These are phyloP conservation scores for Pristionchus pacificus DNA, from an alignment of 1,140 invertebrate species.

Conservation along the genomic window DNA sequence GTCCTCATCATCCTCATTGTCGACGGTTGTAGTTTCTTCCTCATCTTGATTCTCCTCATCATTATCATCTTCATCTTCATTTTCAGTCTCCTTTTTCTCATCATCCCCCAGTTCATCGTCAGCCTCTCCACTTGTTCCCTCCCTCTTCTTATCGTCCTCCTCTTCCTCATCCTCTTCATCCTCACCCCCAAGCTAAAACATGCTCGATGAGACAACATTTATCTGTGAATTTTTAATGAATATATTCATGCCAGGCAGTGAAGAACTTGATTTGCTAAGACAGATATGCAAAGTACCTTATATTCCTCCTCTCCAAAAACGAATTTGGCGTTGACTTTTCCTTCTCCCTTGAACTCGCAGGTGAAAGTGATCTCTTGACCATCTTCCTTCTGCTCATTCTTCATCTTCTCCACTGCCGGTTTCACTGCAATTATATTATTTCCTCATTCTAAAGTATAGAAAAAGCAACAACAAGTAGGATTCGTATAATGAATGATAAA, in stretches of 20 bases:
- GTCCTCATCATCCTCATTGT: conserved; percentile 3
- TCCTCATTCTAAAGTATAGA: neutral
- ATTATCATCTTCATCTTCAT: neutral
- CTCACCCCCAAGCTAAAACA: too few species aligned
- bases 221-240: too few species aligned
- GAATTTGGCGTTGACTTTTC: conserved; percentile 27
- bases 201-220: too few species aligned
- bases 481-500: neutral
- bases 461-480: neutral
- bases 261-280: neutral
- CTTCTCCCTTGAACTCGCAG: conserved; percentile 24
- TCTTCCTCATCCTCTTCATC: too few species aligned
- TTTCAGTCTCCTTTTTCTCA: neutral
- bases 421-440: conserved; percentile 22
- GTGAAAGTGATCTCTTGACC: conserved; percentile 23
- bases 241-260: too few species aligned
- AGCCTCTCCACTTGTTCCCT: neutral
- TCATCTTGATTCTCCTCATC: conserved; percentile 2
- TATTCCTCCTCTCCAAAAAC: conserved; percentile 18
- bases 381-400: conserved; percentile 15
- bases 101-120: neutral
- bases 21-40: conserved; percentile 2
- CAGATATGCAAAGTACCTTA: neutral
- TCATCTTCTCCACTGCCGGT: conserved; percentile 20
- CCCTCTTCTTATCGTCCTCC: neutral